A percentile compares a stretch with the other conserved stretches of the same genome.
Evolutionary conservation across 1,140 invertebrate species (phyloP).

Genomic region (Callitettix versicolor): DNA sequence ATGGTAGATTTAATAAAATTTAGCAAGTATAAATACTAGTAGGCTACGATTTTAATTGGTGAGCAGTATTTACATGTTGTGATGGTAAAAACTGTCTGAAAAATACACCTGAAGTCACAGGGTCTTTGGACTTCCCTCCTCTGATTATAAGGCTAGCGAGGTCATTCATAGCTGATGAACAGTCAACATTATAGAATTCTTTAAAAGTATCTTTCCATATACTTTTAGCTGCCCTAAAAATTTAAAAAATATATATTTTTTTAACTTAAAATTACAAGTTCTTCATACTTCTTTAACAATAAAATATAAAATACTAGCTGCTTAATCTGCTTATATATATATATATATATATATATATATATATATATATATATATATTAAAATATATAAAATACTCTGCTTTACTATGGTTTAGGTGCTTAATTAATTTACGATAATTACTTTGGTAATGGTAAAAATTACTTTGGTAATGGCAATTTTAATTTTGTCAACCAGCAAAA

Average conservation of each 20-base stretch:
- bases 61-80: constrained; percentile 36
- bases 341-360: not conserved
- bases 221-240: constrained; percentile 54
- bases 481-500: too few relatives aligned
- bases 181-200: constrained; percentile 76
- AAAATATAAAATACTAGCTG: not conserved
- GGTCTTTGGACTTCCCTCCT: constrained; percentile 46
- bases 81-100: constrained; percentile 72
- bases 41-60: too few relatives aligned
- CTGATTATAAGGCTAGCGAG: constrained; percentile 58
- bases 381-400: not conserved
- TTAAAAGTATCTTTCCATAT: constrained; percentile 58
- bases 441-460: too few relatives aligned
- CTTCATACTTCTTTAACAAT: constrained; percentile 12
- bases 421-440: too few relatives aligned
- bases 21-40: too few relatives aligned
- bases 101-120: constrained; percentile 47
- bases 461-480: too few relatives aligned
- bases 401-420: not conserved
- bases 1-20: too few relatives aligned
- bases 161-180: constrained; percentile 67
- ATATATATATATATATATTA: not conserved
- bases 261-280: constrained; percentile 3
- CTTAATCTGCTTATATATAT: too few relatives aligned
- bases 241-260: constrained; percentile 7